Percentiles rank a stretch among this genome's conserved stretches.
phyloP scores from a whole-genome alignment of 2,888 invertebrate genomes.

The Brachylomia viminalis region DNA sequence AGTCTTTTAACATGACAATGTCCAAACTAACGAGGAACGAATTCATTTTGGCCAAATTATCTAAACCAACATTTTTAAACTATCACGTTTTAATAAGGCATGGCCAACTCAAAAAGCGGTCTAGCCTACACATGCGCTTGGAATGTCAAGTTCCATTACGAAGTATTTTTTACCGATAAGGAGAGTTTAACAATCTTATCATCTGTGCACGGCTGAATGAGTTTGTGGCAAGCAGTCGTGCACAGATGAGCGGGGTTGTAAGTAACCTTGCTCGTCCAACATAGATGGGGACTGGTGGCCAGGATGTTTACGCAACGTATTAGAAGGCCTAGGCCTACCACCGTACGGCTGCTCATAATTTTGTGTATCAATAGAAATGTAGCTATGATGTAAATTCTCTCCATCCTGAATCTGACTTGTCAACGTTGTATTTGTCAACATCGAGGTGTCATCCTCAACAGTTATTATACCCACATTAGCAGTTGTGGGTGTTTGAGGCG shows the following conservation, averaged over 20 bases:
- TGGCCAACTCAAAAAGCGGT: constrained; percentile 82
- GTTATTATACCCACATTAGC: constrained; percentile 88
- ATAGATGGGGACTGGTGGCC: constrained; percentile 86
- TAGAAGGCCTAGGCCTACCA: constrained; percentile 86
- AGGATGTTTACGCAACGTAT: constrained; percentile 86
- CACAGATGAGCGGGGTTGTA: constrained; percentile 88
- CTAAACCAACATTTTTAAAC: constrained; percentile 76
- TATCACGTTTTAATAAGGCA: constrained; percentile 86
- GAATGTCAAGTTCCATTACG: constrained; percentile 89
- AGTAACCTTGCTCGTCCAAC: constrained; percentile 89
- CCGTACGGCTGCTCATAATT: constrained; percentile 89
- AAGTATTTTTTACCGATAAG: constrained; percentile 86
- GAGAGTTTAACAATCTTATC: constrained; percentile 82
- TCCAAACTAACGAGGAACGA: constrained; percentile 80
- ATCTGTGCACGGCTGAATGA: constrained; percentile 87
- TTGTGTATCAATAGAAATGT: constrained; percentile 92
- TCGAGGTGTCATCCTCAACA: constrained; percentile 91
- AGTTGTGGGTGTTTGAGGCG: constrained; percentile 89
- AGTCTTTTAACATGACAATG: constrained; percentile 81
- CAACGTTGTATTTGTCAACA: constrained; percentile 91
- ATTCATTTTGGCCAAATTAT: constrained; percentile 81
- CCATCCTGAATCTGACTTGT: constrained; percentile 92
- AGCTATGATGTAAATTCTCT: constrained; percentile 92
- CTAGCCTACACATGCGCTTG: constrained; percentile 87
- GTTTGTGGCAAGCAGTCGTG: constrained; percentile 89